Conservation (phyloP, 2,113 vertebrate species). For the Camelus dromedarius region DNA sequence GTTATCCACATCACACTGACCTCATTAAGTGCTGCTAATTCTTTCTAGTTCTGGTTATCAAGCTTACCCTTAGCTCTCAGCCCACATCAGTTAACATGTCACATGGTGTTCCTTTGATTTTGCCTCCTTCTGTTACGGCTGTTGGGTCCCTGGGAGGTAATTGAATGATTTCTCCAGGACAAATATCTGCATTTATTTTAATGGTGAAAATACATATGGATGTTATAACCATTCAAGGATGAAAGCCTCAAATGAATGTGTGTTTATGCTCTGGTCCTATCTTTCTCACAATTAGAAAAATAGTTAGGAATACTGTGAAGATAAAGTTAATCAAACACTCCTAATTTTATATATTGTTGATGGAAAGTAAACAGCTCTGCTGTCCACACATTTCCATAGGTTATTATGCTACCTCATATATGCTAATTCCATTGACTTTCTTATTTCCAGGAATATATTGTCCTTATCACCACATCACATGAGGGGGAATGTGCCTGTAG, state of each 20-base stretch:
- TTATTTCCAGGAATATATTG: background rate
- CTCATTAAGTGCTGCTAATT: background rate
- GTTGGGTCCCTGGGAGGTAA: background rate
- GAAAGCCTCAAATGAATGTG: background rate
- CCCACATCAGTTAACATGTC: background rate
- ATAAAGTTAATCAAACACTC: background rate
- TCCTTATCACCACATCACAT: background rate
- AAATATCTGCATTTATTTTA: slow-evolving; percentile 33
- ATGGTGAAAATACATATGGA: slow-evolving; percentile 7
- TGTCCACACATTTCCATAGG: background rate
- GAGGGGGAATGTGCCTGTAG: background rate
- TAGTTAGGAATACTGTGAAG: background rate
- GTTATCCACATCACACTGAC: background rate
- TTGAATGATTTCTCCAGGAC: background rate
- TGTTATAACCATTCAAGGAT: background rate
- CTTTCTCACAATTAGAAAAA: background rate
- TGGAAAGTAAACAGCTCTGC: background rate
- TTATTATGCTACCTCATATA: background rate
- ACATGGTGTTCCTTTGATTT: background rate
- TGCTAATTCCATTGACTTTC: background rate
- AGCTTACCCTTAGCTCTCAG: background rate
- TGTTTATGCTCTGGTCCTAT: background rate
- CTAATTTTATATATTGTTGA: background rate
- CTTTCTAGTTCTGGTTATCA: background rate
- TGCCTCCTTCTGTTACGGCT: background rate